Conservation (phyloP, 1,140 invertebrate species). For the Drosophila pectinifera region DNA sequence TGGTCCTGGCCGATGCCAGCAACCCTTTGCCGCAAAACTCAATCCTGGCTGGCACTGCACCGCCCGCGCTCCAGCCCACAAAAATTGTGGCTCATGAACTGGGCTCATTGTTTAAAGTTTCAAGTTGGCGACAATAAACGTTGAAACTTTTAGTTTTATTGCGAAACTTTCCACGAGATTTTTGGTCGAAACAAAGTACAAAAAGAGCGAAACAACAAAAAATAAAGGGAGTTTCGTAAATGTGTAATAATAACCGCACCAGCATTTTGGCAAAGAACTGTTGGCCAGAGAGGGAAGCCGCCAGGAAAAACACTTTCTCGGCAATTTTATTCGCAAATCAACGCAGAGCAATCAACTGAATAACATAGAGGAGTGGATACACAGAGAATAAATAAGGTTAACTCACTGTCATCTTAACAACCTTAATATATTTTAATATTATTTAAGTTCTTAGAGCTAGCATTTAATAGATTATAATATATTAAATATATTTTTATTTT, state of each 20-base stretch:
- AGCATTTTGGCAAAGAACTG: slow-evolving; percentile 42
- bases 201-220: slow-evolving; percentile 33
- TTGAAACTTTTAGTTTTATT: slow-evolving; percentile 83
- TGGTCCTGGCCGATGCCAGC: slow-evolving; percentile 29
- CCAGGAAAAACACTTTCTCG: slow-evolving; percentile 59
- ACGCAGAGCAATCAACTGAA: slow-evolving; percentile 24
- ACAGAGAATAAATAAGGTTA: neutral
- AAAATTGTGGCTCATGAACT: slow-evolving; percentile 80
- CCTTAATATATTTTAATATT: no score
- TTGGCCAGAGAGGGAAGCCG: slow-evolving; percentile 25
- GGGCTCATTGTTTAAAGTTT: slow-evolving; percentile 82
- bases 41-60: slow-evolving; percentile 10
- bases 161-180: slow-evolving; percentile 81
- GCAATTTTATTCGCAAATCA: slow-evolving; percentile 55
- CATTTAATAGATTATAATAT: no score
- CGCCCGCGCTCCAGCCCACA: slow-evolving; percentile 14
- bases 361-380: slow-evolving; percentile 6
- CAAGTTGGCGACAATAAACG: slow-evolving; percentile 83
- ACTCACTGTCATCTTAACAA: no score
- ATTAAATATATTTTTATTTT: no score
- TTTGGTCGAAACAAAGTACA: slow-evolving; percentile 66
- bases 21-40: slow-evolving; percentile 56
- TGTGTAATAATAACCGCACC: slow-evolving; percentile 80
- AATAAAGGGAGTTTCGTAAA: slow-evolving; percentile 56
- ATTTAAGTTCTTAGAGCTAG: neutral